Evolutionary conservation across 2,113 vertebrate species (phyloP), one percentile per base, ranked within the genome.

Genomic region (Spermophilus dauricus): DNA sequence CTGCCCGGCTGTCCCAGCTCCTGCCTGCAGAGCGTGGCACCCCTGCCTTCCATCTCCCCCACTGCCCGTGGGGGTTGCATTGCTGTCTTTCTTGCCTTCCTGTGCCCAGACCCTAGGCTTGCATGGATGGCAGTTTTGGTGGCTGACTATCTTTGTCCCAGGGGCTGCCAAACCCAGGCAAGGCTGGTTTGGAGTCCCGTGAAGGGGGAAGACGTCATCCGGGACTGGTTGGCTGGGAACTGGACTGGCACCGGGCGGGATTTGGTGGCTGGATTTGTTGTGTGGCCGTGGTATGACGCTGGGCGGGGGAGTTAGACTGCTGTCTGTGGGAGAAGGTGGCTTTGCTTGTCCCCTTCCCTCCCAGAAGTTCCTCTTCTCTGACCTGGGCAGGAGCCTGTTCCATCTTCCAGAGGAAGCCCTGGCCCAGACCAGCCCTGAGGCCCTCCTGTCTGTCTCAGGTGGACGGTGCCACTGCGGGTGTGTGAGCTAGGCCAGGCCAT

Each of bases 271-370:
- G 53, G 61, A 18, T 34, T 93, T 63, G 77, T 51, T 11, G 48
- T 51, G 48, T 51, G 48, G n/a, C 89, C 48, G 14, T 16, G 69
- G 22, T 67, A 45, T 24, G 42, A 4, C 67, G 34, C 12, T 67
- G 24, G 18, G 30, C 17, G 51, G n/a, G 80, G 75, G 3, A 7
- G 9, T 81, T 30, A 85, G 78, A 67, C 73, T 17, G n/a, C 45
- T 10, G 37, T 65, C 86, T 80, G 45, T 51, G 51, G 32, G 70
- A 73, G 84, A 91, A 67, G 32, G 8, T n/a, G 70, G 63, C 70
- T 94, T 20, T 91, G 30, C 73, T 92, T 83, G 63, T 87, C 32
- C 34, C 48, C 20, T 88, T 88, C 78, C 63, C 69, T 88, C 63
- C 30, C 14, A 63, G 28, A 32, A 30, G 12, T 56, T 51, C 34